Evolutionary conservation across 2,113 vertebrate genomes (phyloP), one percentile per base, ranked within the genome.

Genomic region (Podarcis cretensis): DNA sequence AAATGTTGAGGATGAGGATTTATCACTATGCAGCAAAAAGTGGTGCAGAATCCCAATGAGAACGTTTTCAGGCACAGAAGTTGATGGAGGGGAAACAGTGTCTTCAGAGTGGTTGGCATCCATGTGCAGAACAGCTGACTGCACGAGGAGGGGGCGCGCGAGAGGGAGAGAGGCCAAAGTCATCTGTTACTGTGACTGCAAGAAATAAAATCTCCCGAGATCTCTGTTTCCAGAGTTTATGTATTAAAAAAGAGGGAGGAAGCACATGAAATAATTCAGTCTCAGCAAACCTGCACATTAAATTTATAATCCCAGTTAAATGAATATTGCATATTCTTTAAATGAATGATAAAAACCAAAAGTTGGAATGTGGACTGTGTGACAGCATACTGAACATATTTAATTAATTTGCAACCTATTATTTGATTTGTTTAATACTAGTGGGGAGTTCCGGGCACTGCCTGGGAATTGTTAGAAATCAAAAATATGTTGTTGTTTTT

Each of bases 1-100:
- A 77, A 92, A 79, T 90, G 85, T 65, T 84, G 83, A 85, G 59
- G 80, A 77, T 69, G 81, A 92, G 84, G 48, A 84, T 91, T 12
- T 63, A 76, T 66, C 89, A 43, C 37, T 92, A 89, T 68, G 87
- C 81, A 94, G 91, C 85, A 85, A 88, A 63, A 27, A 88, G 27
- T 84, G 25, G 16, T n/a, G 35, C 40, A 27, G 8, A 35, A 89
- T 91, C 89, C 94, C 37, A 91, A 80, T 85, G 68, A 88, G 79
- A 25, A 90, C 9, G 69, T 89, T 93, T 35, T 63, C 54, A 35
- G 59, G 83, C 40, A 40, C 54, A 69, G 63, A 85, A 75, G 78
- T 27, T 90, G 91, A 81, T 74, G 71, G 13, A 71, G 68, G 37
- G 81, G 63, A 92, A 88, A 94, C 63, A 76, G 84, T 63, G 20